Base-by-base conservation (phyloP, 2,888 invertebrate species). In the Polydrusus cervinus region DNA sequence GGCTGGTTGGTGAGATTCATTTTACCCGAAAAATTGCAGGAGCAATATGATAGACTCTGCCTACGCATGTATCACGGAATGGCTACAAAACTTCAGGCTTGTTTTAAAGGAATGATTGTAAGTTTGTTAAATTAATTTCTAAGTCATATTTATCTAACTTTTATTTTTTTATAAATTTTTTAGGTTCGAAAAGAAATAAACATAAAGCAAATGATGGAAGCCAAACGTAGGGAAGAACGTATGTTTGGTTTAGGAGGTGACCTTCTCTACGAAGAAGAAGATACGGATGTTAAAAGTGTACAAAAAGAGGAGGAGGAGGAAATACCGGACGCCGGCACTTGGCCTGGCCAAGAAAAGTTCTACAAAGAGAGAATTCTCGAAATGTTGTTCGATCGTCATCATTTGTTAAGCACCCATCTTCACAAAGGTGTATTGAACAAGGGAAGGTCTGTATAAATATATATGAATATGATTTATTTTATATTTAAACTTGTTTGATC, bases 381-480 rank as follows among this genome's bases (percentile, higher is more conserved):
- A 70, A 81, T 83, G 25, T 74, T 87, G 7, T 87, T 86, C 71
- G 86, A 87, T 71, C 79, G 86, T 20, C 88, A 87, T 78, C 87
- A 88, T 80, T 78, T 86, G 34, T 53, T 87, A 11, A 79, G 87
- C 38, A 87, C 87, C 0, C 65, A 79, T 6, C 45, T 69, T 1
- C 67, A 43, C 11, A 81, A 83, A 79, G 87, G 87, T 30, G 79
- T 87, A 53, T 83, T 84, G 70, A 83, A 84, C 5, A 30, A 78
- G 5, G 82, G 83, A 55, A 82, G 79, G n/a, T 75, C 76, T 34
- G 76, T 75, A 84, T 83, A n/a, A n/a, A n/a, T n/a, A n/a, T n/a
- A n/a, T n/a, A n/a, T n/a, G n/a, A n/a, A n/a, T n/a, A n/a, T n/a
- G n/a, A n/a, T n/a, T n/a, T n/a, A n/a, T n/a, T n/a, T n/a, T n/a